Conservation (phyloP, 2,113 vertebrate genomes). For the Struthidea cinerea region DNA sequence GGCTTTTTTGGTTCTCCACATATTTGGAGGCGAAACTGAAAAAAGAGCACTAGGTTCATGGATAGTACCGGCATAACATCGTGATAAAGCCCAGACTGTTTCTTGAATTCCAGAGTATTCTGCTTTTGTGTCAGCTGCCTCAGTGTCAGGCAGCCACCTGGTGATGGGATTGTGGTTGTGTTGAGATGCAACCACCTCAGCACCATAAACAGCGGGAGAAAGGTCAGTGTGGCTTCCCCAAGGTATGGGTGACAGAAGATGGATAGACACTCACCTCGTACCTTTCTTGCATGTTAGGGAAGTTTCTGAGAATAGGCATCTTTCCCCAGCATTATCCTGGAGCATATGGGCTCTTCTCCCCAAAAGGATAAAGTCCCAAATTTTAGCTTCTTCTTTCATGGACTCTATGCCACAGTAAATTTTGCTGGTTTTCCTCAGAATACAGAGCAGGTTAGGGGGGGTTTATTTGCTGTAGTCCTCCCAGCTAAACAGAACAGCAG, state of each 20-base stretch:
- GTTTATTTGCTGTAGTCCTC: background rate
- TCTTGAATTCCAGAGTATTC: background rate
- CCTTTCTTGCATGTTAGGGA: background rate
- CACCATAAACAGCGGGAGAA: background rate
- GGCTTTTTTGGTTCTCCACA: background rate
- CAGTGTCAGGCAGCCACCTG: background rate
- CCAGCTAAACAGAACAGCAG: background rate
- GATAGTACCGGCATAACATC: background rate
- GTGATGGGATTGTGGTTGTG: background rate
- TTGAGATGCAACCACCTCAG: background rate
- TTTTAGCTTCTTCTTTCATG: background rate
- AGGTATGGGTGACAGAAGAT: background rate
- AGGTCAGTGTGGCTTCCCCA: background rate
- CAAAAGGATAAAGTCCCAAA: background rate
- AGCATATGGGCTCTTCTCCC: background rate
- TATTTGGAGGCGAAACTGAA: background rate
- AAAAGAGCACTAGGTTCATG: background rate
- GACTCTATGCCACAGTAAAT: background rate
- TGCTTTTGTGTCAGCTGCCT: background rate
- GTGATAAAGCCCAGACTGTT: background rate
- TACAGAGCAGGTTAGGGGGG: background rate
- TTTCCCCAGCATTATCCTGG: background rate
- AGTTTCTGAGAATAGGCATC: background rate
- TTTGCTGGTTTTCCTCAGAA: background rate
- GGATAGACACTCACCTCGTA: fast-evolving